A percentile compares a stretch with the other conserved stretches of the same genome.
Evolutionary conservation across 2,113 vertebrate species (phyloP).

Genomic region (Coreoperca whiteheadi): DNA sequence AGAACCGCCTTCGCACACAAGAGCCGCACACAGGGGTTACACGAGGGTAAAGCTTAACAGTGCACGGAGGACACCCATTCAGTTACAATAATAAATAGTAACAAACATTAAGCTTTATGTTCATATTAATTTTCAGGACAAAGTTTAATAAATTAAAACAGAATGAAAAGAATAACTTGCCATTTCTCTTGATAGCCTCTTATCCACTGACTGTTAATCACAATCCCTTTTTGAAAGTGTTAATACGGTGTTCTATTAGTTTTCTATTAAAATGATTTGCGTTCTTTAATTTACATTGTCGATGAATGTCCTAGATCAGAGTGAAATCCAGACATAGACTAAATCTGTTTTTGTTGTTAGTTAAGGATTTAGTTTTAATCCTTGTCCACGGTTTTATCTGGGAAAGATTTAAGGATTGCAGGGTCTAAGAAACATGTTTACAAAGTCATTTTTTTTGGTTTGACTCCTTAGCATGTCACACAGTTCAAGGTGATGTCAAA

Average conservation of each 20-base stretch:
- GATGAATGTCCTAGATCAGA: slow-evolving; percentile 10
- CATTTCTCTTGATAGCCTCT: not conserved
- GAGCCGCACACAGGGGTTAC: slow-evolving; percentile 4
- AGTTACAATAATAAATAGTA: not conserved
- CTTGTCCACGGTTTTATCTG: slow-evolving; percentile 21
- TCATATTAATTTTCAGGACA: not conserved
- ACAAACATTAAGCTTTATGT: not conserved
- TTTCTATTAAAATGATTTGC: not conserved
- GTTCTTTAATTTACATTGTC: not conserved
- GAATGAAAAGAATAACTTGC: not conserved
- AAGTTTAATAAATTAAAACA: not conserved
- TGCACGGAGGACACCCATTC: not conserved
- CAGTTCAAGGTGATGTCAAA: slow-evolving; percentile 31
- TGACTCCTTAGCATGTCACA: not conserved
- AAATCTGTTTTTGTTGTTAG: slow-evolving; percentile 46
- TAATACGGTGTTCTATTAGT: not conserved
- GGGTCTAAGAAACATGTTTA: not conserved
- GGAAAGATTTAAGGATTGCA: slow-evolving; percentile 33
- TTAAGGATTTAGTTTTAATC: slow-evolving; percentile 44
- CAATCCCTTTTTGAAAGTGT: not conserved
- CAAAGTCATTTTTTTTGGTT: slow-evolving; percentile 25
- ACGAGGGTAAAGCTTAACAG: not conserved
- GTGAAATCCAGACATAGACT: slow-evolving; percentile 9
- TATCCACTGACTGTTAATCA: not conserved
- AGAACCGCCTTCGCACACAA: slow-evolving; percentile 32